Evolutionary conservation across 2,797 vertebrate species (phyloP), one percentile per base, ranked within the genome.

Genomic region (Ctenochaetus hawaiiensis): DNA sequence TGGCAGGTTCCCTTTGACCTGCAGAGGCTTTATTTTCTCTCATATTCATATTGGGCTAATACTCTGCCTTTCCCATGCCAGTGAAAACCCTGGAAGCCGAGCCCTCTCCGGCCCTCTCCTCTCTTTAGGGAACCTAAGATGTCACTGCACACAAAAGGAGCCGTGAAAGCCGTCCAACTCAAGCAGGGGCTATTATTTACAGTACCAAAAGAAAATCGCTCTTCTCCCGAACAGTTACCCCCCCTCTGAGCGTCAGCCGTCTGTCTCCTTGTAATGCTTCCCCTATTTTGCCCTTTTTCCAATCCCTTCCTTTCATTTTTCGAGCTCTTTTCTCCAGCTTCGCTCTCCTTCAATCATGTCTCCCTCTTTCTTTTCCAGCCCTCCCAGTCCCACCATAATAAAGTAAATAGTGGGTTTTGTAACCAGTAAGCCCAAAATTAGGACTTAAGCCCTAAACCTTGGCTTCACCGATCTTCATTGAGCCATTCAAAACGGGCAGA

Each of bases 171-270:
- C 76, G 74, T 93, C 94, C 93, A 94, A 93, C 91, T 92, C 91
- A 93, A 93, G 93, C 90, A 89, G 91, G 86, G 91, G 82, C 92
- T 92, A 93, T 94, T 95, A 93, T 94, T 92, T 93, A 94, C 90
- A 92, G 89, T 93, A 93, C 87, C 91, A 91, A 92, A 93, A 91
- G 89, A 92, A 91, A 92, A 91, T 83, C 75, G 59, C 86, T 90
- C 59, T 66, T 78, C 82, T 82, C 77, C 62, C 72, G 2, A 88
- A 88, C 44, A 75, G 65, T 65, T 54, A 58, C 62, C 49, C 62
- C 57, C 20, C 62, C 56, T 39, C 41, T 51, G n/a, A 87, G 78
- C 70, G 37, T 85, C 86, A 87, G 82, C 77, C 59, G 72, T 85
- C 89, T 87, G 83, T 86, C 89, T 90, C 79, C 83, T 77, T 71